Evolutionary conservation across 2,888 invertebrate species (phyloP).

Genomic region (Ptychoptera contaminata): DNA sequence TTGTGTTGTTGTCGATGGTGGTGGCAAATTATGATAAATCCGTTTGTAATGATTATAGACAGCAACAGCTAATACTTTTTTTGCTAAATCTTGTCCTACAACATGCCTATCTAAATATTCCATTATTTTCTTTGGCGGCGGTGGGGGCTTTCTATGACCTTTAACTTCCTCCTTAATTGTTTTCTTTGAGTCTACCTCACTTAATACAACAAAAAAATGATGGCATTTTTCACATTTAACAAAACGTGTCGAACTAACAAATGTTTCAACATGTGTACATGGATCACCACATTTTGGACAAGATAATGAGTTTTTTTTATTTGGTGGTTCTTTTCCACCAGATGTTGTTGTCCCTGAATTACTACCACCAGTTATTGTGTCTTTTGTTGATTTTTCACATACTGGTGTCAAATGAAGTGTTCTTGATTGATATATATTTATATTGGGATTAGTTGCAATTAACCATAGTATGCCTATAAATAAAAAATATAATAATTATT

Average conservation of each 20-base stretch:
- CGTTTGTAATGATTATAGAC: conserved; percentile 99
- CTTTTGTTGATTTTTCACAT: conserved; percentile 15
- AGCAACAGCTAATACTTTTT: conserved; percentile 93
- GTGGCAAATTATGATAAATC: conserved; percentile 81
- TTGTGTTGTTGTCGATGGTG: conserved; percentile 13
- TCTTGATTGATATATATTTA: conserved; percentile 4
- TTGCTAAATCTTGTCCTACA: conserved; percentile 92
- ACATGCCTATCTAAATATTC: conserved; percentile 94
- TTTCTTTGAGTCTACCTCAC: conserved; percentile 83
- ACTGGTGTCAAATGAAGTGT: conserved; percentile 12
- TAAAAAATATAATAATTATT: not conserved
- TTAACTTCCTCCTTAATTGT: conserved; percentile 63
- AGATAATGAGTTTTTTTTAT: conserved; percentile 59
- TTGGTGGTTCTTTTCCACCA: conserved; percentile 35
- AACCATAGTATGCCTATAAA: conserved; percentile 10
- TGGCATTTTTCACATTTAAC: conserved; percentile 97
- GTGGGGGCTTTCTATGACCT: conserved; percentile 66
- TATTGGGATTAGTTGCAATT: conserved; percentile 8
- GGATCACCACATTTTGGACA: conserved; percentile 95
- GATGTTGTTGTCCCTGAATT: conserved; percentile 22
- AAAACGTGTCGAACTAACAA: conserved; percentile 91
- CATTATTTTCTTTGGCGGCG: conserved; percentile 92
- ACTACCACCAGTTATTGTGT: conserved; percentile 12
- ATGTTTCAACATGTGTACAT: conserved; percentile 94
- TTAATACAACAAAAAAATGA: conserved; percentile 92